Evolutionary conservation across 1,140 invertebrate genomes (phyloP), one percentile per base, ranked within the genome.

Genomic region (Euura saliciscinereae): DNA sequence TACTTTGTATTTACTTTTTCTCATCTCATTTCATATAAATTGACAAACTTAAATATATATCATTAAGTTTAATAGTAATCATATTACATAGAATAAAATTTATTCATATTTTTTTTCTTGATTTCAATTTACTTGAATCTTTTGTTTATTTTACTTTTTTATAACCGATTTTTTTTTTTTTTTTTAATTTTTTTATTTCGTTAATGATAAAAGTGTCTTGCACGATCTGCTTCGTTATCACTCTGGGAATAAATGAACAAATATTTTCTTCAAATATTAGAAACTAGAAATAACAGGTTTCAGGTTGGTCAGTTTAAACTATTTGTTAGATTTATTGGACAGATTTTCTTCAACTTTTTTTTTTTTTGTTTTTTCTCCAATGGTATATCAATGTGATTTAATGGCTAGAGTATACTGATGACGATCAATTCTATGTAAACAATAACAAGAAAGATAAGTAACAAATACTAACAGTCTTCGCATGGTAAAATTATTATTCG

Each of bases 1-100:
- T 59, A 59, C 76, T 78, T 75, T 81, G 76, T 82, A 82, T 82
- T 82, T 82, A 79, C 76, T 65, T 69, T 78, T 77, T 69, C 68
- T 71, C 80, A 71, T 76, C 71, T 78, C 77, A 78, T 78, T 72
- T 74, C 76, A 79, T 81, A 81, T 82, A 80, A 80, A 82, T 79
- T 70, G 78, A 81, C 76, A 70, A 81, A 81, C 78, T 82, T 82
- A 83, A 79, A 75, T 75, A 72, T 74, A 81, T 81, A 28, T 79
- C 71, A 81, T 80, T 81, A 71, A 80, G 74, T 67, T 75, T 68
- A 74, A 77, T 74, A 74, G 74, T 81, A 79, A 79, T 78, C 74
- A 77, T 75, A 76, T 73, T 71, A 78, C 73, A 74, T 76, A 76
- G 72, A 72, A 77, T 74, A 73, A 76, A 78, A 67, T 65, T 74